Conservation (phyloP, 1,140 invertebrate species). For the Conopomorpha cramerella region DNA sequence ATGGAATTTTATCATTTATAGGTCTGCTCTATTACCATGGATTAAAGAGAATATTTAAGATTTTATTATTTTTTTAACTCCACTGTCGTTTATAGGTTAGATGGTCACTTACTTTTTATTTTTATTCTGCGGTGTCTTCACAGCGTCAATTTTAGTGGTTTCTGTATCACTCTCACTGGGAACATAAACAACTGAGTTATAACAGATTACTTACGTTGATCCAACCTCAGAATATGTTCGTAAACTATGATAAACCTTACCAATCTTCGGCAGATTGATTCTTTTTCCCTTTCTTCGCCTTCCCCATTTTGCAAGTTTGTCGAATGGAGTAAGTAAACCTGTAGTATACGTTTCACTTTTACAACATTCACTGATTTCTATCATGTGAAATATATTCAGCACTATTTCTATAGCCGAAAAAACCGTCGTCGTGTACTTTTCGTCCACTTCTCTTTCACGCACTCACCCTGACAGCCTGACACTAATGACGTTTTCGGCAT, state of each 20-base stretch:
- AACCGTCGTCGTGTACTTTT: constrained; percentile 17
- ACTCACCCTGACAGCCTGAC: no score
- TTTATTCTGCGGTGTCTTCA: constrained; percentile 48
- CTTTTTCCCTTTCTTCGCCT: constrained; percentile 72
- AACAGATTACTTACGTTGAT: constrained; percentile 19
- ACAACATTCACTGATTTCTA: constrained; percentile 42
- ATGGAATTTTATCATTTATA: no score
- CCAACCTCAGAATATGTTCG: constrained; percentile 10
- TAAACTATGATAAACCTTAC: constrained; percentile 55
- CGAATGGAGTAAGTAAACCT: constrained; percentile 44
- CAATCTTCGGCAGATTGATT: constrained; percentile 66
- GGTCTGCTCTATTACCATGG: no score
- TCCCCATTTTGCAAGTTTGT: constrained; percentile 62
- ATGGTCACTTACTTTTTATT: constrained; percentile 40
- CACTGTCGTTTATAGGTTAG: no score
- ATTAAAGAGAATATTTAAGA: no score
- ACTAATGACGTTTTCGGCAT: no score
- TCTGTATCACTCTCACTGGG: constrained; percentile 62
- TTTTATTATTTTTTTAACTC: no score
- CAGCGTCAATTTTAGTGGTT: constrained; percentile 44
- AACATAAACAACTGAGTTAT: constrained; percentile 23
- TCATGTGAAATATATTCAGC: constrained; percentile 54
- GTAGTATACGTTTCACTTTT: constrained; percentile 29
- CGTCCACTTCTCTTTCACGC: no score
- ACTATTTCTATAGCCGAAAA: constrained; percentile 27